Base-by-base conservation (phyloP, 2,797 vertebrate species). In the Vespertilio murinus region DNA sequence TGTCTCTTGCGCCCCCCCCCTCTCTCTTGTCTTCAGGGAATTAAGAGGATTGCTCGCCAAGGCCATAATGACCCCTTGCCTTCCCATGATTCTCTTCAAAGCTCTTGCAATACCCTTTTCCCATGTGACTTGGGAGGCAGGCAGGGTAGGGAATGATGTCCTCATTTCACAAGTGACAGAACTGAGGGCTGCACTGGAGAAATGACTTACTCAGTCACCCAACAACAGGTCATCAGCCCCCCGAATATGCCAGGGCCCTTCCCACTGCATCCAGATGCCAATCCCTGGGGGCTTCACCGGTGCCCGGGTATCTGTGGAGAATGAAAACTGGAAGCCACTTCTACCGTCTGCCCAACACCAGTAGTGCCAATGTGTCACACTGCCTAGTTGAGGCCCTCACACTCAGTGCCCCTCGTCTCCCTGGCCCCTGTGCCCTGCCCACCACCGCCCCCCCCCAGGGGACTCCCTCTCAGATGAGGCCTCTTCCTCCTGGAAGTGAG, bases 11-110 rank as follows among this genome's bases (percentile, higher is more conserved):
- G 1, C 45, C 69, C 73, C 22, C 20, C 69, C 73, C 18, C 23
- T 40, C 49, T 35, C 78, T 77, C 42, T 96, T 93, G 91, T 97
- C 93, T 96, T 97, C 97, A 97, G 96, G 97, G 96, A 97, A 96
- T 52, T 87, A 92, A 93, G 94, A 95, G 90, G 75, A 89, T 71
- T 80, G 40, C 69, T 94, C 73, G 73, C 81, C 73, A 90, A 96
- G 95, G 93, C 96, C 96, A 96, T 96, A 93, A 92, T 40, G 54
- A 92, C 83, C 95, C 96, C 84, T 89, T 65, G 79, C 89, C 86
- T 93, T 78, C 87, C 94, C n/a, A 7, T 11, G 83, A 80, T 77
- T 80, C 88, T 94, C 92, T 95, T 94, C 90, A 52, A 70, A 94
- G 95, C 93, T 94, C 95, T 94, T 91, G 95, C 64, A 69, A 70